Percentiles rank a stretch among this genome's conserved stretches.
Conservation (phyloP, 2,113 vertebrate species). For the Crotalus horridus region DNA sequence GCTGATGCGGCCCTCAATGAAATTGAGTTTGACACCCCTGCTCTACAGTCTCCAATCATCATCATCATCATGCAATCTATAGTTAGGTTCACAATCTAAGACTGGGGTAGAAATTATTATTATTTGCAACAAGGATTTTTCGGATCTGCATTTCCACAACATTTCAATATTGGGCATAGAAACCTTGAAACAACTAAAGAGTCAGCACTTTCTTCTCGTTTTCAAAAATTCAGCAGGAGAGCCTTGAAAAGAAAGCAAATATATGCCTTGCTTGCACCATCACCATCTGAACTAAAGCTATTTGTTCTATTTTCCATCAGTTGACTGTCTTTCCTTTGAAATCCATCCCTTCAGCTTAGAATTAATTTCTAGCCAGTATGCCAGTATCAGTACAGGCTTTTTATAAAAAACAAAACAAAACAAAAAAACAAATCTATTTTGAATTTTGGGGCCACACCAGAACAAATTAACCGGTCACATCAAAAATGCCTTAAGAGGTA, state of each 20-base stretch:
- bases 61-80: neutral
- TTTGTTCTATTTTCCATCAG: neutral
- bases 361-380: neutral
- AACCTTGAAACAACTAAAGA: neutral
- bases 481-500: neutral
- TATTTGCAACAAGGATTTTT: neutral
- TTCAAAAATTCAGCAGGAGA: neutral
- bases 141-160: neutral
- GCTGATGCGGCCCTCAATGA: too few relatives aligned
- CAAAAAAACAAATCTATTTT: neutral
- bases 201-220: neutral
- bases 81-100: neutral
- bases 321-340: neutral
- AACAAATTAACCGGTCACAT: neutral
- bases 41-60: neutral
- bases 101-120: neutral
- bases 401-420: too few relatives aligned
- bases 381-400: neutral
- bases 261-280: neutral
- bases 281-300: neutral
- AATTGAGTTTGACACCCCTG: neutral
- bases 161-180: neutral
- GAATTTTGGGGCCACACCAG: neutral
- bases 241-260: neutral
- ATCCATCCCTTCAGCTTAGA: neutral